phyloP scores from a whole-genome alignment of 2,113 vertebrate genomes.

The Maccullochella peelii region DNA sequence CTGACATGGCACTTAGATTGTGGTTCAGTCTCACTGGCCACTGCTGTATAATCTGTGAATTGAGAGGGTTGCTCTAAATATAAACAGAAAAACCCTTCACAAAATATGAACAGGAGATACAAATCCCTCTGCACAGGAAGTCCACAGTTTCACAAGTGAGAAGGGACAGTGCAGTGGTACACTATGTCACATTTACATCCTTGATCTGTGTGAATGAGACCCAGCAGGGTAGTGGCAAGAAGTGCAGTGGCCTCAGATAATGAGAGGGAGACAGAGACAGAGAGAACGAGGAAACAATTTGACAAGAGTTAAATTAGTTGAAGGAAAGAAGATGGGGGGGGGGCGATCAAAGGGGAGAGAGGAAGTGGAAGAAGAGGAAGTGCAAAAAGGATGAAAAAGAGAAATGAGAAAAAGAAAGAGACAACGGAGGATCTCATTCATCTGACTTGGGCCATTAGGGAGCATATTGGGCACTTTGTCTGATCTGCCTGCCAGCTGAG shows the following conservation, averaged over 20 bases:
- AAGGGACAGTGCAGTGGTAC: slow-evolving; percentile 31
- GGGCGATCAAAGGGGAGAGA: slow-evolving; percentile 25
- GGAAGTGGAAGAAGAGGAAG: slow-evolving; percentile 41
- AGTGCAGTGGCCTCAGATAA: slow-evolving; percentile 27
- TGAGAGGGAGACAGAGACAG: slow-evolving; percentile 23
- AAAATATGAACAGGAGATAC: slow-evolving; percentile 6
- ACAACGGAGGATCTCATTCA: slow-evolving; percentile 69
- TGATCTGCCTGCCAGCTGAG: slow-evolving; percentile 82
- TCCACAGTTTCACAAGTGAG: slow-evolving; percentile 30
- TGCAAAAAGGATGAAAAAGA: slow-evolving; percentile 45
- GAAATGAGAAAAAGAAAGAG: slow-evolving; percentile 38
- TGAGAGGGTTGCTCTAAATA: background rate
- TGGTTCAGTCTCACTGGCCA: slow-evolving; percentile 41
- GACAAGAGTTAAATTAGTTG: slow-evolving; percentile 54
- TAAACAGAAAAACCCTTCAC: background rate
- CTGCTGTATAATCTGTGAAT: slow-evolving; percentile 27
- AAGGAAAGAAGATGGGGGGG: slow-evolving; percentile 7
- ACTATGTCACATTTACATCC: slow-evolving; percentile 48
- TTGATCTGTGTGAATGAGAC: slow-evolving; percentile 49
- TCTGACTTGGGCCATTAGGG: slow-evolving; percentile 81
- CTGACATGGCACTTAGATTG: slow-evolving; percentile 52
- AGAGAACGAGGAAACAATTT: slow-evolving; percentile 43
- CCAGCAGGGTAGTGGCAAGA: slow-evolving; percentile 36
- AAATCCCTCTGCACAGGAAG: slow-evolving; percentile 17
- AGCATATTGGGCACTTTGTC: slow-evolving; percentile 85